Evolutionary conservation across 1,140 invertebrate genomes (phyloP).

Genomic region (Plutomurus gul): DNA sequence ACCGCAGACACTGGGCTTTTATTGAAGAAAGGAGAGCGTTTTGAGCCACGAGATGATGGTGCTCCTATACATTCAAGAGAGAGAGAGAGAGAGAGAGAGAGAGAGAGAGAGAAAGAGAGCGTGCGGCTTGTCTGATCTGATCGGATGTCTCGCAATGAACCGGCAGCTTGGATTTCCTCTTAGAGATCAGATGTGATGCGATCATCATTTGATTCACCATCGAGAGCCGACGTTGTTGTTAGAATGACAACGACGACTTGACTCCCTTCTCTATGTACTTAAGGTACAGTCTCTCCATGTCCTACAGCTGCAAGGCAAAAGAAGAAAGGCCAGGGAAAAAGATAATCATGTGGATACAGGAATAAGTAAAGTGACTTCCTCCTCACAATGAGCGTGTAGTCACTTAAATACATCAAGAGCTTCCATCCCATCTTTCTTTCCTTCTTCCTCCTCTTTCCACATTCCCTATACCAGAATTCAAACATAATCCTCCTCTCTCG

Average conservation of each 20-base stretch:
- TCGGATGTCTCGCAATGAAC: neutral
- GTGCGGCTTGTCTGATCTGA: neutral
- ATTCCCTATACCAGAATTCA: no score
- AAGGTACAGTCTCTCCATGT: neutral
- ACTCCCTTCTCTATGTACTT: neutral
- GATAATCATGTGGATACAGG: neutral
- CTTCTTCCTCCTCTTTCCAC: neutral
- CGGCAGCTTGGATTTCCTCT: neutral
- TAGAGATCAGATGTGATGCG: constrained; percentile 4
- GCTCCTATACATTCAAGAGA: neutral
- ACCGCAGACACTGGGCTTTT: no score
- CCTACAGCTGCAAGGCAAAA: neutral
- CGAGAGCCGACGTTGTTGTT: no score
- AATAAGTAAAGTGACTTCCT: neutral
- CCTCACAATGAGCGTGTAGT: no score
- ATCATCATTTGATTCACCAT: constrained; percentile 16
- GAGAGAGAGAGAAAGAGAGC: neutral
- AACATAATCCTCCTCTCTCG: no score
- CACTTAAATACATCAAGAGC: no score
- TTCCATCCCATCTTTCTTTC: neutral
- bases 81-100: neutral
- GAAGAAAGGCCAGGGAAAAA: neutral
- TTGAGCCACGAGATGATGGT: no score
- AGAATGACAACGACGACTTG: neutral
- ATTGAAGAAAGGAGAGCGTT: no score